A percentile compares a stretch with the other conserved stretches of the same genome.
These are phyloP conservation scores for Sebastes miniatus DNA, from an alignment of 2,797 vertebrate species.

Conservation along the genomic window DNA sequence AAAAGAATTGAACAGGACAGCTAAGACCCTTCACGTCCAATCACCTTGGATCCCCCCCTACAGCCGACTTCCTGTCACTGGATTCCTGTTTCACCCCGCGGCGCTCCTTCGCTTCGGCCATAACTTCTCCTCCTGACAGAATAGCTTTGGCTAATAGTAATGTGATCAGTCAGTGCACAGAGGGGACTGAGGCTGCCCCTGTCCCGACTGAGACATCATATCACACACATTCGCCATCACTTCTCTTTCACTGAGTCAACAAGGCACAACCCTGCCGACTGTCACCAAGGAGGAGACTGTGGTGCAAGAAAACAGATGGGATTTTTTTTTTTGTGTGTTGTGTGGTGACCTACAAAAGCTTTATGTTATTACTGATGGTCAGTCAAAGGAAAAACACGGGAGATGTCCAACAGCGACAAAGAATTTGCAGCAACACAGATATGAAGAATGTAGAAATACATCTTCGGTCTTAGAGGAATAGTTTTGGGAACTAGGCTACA, in stretches of 20 bases:
- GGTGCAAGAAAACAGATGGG: background rate
- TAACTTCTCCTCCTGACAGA: constrained; percentile 72
- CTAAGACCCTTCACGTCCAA: constrained; percentile 54
- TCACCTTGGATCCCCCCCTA: constrained; percentile 54
- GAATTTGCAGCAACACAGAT: background rate
- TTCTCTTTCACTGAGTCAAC: constrained; percentile 58
- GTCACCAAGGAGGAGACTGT: constrained; percentile 5
- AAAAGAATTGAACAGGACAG: constrained; percentile 27
- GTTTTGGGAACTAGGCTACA: background rate
- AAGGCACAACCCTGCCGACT: constrained; percentile 31
- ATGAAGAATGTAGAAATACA: background rate
- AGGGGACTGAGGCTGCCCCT: constrained; percentile 59
- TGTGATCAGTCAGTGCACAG: constrained; percentile 75
- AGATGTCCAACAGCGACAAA: background rate
- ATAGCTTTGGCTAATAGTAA: constrained; percentile 71
- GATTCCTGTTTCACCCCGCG: constrained; percentile 50
- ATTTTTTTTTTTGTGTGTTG: background rate
- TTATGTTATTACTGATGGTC: background rate
- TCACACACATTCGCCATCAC: constrained; percentile 61
- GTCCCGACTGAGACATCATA: constrained; percentile 67
- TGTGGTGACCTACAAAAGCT: constrained; percentile 36
- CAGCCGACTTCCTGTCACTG: constrained; percentile 53
- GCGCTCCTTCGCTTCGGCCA: constrained; percentile 37
- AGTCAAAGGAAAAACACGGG: background rate
- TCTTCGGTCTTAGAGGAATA: background rate